These are phyloP conservation scores for Masticophis lateralis DNA, from an alignment of 2,797 vertebrate species.

Conservation along the genomic window DNA sequence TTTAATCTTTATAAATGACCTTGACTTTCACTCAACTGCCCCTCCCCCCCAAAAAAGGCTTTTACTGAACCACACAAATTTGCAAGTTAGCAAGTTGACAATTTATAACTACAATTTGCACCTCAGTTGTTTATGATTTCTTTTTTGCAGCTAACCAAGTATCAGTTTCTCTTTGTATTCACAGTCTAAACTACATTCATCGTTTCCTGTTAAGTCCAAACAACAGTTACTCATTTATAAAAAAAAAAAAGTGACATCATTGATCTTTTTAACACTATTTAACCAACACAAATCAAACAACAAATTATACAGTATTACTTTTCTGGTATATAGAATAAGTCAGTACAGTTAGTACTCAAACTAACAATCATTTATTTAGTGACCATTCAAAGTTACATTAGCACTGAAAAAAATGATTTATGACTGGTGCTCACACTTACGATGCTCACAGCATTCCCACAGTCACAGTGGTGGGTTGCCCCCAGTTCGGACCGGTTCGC, in stretches of 20 bases:
- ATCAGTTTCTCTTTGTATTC: not conserved
- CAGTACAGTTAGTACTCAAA: not conserved
- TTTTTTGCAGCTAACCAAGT: not conserved
- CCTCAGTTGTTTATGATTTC: not conserved
- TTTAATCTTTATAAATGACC: not conserved
- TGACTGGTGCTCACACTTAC: too few relatives aligned
- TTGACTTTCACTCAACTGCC: not conserved
- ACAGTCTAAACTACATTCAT: not conserved
- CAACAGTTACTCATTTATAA: not conserved
- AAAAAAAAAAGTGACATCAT: not conserved
- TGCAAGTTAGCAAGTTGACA: not conserved
- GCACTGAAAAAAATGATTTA: too few relatives aligned
- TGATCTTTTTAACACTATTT: not conserved
- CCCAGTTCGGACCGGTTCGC: too few relatives aligned
- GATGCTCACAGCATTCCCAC: too few relatives aligned
- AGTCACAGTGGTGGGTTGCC: too few relatives aligned
- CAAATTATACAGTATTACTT: not conserved
- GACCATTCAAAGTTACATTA: too few relatives aligned
- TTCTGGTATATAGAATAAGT: not conserved
- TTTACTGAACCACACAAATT: not conserved
- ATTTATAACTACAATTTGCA: not conserved
- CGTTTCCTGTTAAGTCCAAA: not conserved
- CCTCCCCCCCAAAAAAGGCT: not conserved
- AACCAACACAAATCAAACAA: not conserved
- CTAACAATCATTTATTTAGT: too few relatives aligned